Base-by-base conservation (phyloP, 2,888 invertebrate genomes). In the Lepidonotus clava region DNA sequence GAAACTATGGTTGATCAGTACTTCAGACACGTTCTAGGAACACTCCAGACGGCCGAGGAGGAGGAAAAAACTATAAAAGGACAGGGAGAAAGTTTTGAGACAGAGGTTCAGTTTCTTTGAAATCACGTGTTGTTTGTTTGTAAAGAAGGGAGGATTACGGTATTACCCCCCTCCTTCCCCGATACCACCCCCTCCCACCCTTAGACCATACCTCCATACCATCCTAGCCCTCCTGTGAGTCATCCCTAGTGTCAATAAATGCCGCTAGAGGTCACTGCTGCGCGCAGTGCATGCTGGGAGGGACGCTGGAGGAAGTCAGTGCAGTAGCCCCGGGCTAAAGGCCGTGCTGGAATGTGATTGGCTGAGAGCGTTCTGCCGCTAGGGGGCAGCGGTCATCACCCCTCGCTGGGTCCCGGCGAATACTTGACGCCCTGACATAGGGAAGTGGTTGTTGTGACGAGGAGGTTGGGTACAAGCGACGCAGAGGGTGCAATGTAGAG, bases 281-380 rank as follows among this genome's bases (percentile, higher is more conserved):
- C 53, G 28, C 24, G 8, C 61, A 14, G 4, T 61, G 61, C 61
- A 61, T 61, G 61, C 61, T 61, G 61, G 61, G 61, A 61, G 11
- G 61, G 61, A 61, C 61, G 61, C 61, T 61, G 61, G 61, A 61
- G 61, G 28, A n/a, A 28, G 61, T 61, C n/a, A 24, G 61, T n/a
- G 18, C 53, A 2, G 28, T 28, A 61, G 61, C 61, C 28, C 5
- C 24, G 28, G 61, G 24, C 61, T 61, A 32, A 28, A 61, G 1
- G 61, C 24, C 28, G 24, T 61, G 28, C 61, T 28, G 61, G 61
- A 61, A 61, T 24, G 28, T 61, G 61, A 61, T 61, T 61, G 61
- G 61, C 28, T 61, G 61, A 4, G n/a, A n/a, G n/a, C n/a, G n/a
- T n/a, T n/a, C n/a, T n/a, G n/a, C n/a, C n/a, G n/a, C n/a, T n/a